Evolutionary conservation across 2,797 vertebrate genomes (phyloP), one percentile per base, ranked within the genome.

Genomic region (Schizothorax lantsangensis): DNA sequence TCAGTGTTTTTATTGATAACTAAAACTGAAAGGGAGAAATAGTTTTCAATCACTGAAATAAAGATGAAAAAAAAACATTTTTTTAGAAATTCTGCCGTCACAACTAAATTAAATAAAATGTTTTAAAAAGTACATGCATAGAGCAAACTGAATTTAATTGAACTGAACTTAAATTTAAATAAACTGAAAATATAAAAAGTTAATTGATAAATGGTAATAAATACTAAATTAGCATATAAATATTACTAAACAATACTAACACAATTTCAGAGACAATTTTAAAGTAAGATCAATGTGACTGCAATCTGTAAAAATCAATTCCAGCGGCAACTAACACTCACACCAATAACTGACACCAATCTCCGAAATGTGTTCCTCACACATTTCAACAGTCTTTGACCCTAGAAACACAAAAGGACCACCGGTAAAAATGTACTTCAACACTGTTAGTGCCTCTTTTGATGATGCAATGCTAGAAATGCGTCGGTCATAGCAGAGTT

Each of bases 231-330:
- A 64, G 59, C 1, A 64, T 64, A 64, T 64, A 14, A 49, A 52
- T 19, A 54, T 57, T 71, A 6, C 43, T 81, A 54, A 71, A 40
- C 11, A 69, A 8, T 52, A 71, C 30, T 40, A 5, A 8, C 38
- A 82, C 12, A 38, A 23, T 40, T 30, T n/a, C 43, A 69, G 4
- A 59, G 33, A 84, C 88, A 89, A 90, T 89, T 84, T 88, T 71
- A 72, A 81, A 89, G 90, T 52, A 89, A 89, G 88, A 91, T 92
- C 89, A 91, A 92, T 82, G 90, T 92, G 92, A 90, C 90, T 91
- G 79, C 90, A 87, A 91, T 90, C 73, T 80, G 91, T 89, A 90
- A 91, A 94, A 94, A 93, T 93, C 92, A 84, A 91, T 88, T 91
- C 88, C 91, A 79, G 62, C 91, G 92, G 92, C 93, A 94, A 90